Evolutionary conservation across 2,113 vertebrate genomes (phyloP), one percentile per base, ranked within the genome.

Genomic region (Poeciliopsis turrubarensis): DNA sequence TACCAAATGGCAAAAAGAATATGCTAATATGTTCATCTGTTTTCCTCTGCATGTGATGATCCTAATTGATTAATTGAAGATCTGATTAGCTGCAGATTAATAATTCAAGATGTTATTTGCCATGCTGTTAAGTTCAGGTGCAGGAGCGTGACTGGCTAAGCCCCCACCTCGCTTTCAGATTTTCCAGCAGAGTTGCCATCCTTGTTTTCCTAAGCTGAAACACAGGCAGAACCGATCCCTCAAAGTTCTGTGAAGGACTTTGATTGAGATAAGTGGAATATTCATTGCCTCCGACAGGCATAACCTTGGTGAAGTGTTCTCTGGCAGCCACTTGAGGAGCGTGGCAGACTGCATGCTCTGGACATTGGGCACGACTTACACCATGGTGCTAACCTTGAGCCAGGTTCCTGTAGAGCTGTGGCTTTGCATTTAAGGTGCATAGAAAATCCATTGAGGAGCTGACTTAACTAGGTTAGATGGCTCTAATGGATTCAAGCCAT

Each of bases 1-100:
- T 83, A 78, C 79, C 73, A 80, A 70, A 83, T 57, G 63, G 65
- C 73, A 86, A 81, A 84, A 83, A 62, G 54, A 84, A 90, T 82
- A 94, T 93, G 93, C 81, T 90, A 89, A 94, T 92, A 66, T 47
- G 26, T 74, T 92, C 81, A 80, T 92, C 90, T 89, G 85, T 72
- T 83, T 90, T 65, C 88, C 91, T 86, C 73, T n/a, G 78, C 75
- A 68, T 84, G 86, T 61, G 66, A 74, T 73, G 4, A 78, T 83
- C 92, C 89, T 89, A 93, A 92, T 93, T 88, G 88, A 94, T 93
- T 92, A 88, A 93, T 91, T 86, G 86, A 91, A 83, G 78, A 87
- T 91, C 90, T 91, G 90, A 93, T 89, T 85, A 84, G 84, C 80
- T 86, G 75, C 47, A 51, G 86, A 64, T 91, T 85, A 80, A 85